These are phyloP conservation scores for Bradypodion ventrale DNA, from an alignment of 2,797 vertebrate genomes.

Conservation along the genomic window DNA sequence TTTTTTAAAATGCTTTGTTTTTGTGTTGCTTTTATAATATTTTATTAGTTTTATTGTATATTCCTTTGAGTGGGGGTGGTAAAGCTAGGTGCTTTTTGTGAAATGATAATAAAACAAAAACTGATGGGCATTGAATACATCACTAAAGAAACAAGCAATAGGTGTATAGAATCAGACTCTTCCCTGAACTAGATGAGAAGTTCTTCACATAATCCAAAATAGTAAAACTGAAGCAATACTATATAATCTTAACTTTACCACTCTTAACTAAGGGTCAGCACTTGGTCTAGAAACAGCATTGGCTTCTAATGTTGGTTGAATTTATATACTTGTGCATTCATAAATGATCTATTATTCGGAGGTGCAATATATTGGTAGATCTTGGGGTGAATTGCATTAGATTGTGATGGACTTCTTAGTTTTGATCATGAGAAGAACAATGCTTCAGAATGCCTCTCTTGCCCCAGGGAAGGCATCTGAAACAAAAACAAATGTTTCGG, in stretches of 20 bases:
- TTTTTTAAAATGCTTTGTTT: background rate
- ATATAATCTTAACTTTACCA: background rate
- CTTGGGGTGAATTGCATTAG: background rate
- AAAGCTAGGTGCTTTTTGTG: background rate
- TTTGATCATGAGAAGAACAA: background rate
- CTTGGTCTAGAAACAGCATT: background rate
- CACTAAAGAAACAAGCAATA: background rate
- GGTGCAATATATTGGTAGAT: background rate
- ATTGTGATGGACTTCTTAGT: background rate
- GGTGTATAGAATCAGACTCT: background rate
- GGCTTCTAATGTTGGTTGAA: background rate
- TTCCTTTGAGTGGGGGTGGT: background rate
- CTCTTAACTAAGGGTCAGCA: background rate
- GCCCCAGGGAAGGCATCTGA: background rate
- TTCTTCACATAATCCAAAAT: background rate
- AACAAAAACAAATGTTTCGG: background rate
- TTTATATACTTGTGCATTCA: background rate
- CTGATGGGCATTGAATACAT: background rate
- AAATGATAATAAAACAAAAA: background rate
- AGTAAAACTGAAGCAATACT: background rate
- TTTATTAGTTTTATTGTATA: too few relatives aligned
- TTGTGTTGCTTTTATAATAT: too few relatives aligned
- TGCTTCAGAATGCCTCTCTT: background rate
- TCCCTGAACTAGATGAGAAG: background rate
- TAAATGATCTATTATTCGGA: background rate